Evolutionary conservation across 2,888 invertebrate species (phyloP), one percentile per base, ranked within the genome.

Genomic region (Chaetogeoica ovagalla): DNA sequence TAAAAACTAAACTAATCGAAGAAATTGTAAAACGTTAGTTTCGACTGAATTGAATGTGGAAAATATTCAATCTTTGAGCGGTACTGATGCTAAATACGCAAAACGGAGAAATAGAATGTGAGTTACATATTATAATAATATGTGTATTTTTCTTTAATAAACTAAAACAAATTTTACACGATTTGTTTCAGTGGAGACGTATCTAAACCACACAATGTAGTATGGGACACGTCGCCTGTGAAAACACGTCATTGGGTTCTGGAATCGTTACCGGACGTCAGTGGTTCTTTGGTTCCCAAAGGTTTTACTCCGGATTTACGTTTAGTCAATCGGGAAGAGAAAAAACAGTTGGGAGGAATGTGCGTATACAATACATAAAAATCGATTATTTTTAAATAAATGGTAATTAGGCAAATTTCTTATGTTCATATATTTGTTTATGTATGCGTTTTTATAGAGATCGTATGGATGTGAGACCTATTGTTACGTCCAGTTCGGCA

Each of bases 401-500:
- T 63, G 7, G 5, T 39, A 17, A 19, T 8, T 39, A 30, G 17
- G 39, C 19, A 5, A 9, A 43, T 63, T 68, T n/a, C n/a, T 43
- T 21, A 9, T 9, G 7, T 37, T 43, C 9, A 19, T 43, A 4
- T 37, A 17, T 39, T 43, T 9, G 43, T 48, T 48, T 7, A 9
- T 48, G 48, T 11, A 11, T 48, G 48, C 13, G 30, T 30, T 7
- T 11, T 60, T 82, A 5, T 60, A 83, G 82, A 9, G 83, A 82
- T 52, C 66, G 82, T 68, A 82, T 83, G 82, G 79, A 82, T 21
- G 81, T 82, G 6, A 63, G 79, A 63, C 83, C 83, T 21, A 81
- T 76, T 48, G 48, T 48, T 63, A 69, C 59, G 5, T 82, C 82
- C 37, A 81, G 63, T 43, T 73, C 82, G 69, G 84, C 86, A 37